Base-by-base conservation (phyloP, 1,140 invertebrate genomes). In the Batillaria attramentaria region DNA sequence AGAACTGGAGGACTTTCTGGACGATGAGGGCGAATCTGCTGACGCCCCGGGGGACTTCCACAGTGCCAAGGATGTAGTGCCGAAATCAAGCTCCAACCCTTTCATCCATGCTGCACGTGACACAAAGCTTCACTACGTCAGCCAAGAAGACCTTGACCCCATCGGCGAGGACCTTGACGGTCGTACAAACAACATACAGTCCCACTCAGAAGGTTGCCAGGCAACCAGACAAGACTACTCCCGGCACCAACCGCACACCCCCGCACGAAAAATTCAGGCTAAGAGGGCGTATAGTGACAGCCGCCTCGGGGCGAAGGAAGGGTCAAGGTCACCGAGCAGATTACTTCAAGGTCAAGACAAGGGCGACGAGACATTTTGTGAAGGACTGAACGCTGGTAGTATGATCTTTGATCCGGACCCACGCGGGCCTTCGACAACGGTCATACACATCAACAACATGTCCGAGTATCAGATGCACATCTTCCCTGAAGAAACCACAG, bases 391-490 rank as follows among this genome's bases (percentile, higher is more conserved):
- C 20, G 57, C 24, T 20, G 24, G 20, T 28, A 6, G n/a, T n/a
- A n/a, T n/a, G n/a, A n/a, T 24, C 20, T 60, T 28, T 20, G 57
- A 60, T 28, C 8, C 24, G 57, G 57, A 60, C 20, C 5, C 20
- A 16, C 37, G 24, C 18, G 68, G 13, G 6, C 42, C 68, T n/a
- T 35, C 20, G 37, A 20, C 41, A 24, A 37, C 37, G 4, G 18
- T 70, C 37, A n/a, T 70, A 18, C 18, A 70, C 5, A 70, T 70
- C 16, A 24, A 6, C 35, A 69, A 70, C 68, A 70, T 70, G 68
- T 70, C 68, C 37, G 68, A 70, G 13, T 39, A 70, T 28, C 68
- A 70, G 31, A 39, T 70, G 31, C n/a, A 20, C 37, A 20, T 70
- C 8, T 60, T 60, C 57, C 24, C 57, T 4, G 57, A 28, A 6